Evolutionary conservation across 2,888 invertebrate species (phyloP).

Genomic region (Drosophila limbata): DNA sequence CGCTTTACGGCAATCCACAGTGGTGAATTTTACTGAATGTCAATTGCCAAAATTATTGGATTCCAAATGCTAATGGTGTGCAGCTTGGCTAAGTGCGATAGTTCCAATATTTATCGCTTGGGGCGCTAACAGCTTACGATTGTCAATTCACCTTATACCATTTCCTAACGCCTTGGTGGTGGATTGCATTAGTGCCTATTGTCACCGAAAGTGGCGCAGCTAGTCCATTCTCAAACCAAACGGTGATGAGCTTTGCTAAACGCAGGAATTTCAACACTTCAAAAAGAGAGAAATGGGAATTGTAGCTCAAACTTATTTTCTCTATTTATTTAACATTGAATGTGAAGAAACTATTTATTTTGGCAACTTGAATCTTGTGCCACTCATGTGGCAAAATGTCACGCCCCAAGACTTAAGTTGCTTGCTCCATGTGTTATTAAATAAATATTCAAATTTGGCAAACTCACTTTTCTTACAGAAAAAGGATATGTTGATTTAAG

Average conservation of each 20-base stretch:
- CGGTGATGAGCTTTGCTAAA: neutral
- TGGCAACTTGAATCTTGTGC: conserved; percentile 21
- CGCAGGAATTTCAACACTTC: neutral
- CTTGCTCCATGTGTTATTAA: neutral
- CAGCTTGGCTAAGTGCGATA: neutral
- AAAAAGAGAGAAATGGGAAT: neutral
- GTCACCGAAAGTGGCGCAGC: neutral
- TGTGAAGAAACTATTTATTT: conserved; percentile 49
- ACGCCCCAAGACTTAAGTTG: conserved; percentile 1
- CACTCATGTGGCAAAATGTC: neutral
- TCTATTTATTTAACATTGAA: conserved; percentile 39
- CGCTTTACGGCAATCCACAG: conserved; percentile 1
- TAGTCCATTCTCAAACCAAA: neutral
- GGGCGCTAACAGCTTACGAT: neutral
- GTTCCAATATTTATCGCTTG: neutral
- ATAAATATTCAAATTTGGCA: too few relatives aligned
- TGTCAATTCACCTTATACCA: neutral
- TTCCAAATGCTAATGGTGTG: neutral
- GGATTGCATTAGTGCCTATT: neutral
- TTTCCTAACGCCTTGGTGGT: neutral
- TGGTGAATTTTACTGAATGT: neutral
- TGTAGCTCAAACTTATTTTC: neutral
- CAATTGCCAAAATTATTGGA: neutral
- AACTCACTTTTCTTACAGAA: too few relatives aligned
- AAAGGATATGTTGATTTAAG: too few relatives aligned